Evolutionary conservation across 2,888 invertebrate genomes (phyloP), one percentile per base, ranked within the genome.

Genomic region (Ametastegia equiseti): DNA sequence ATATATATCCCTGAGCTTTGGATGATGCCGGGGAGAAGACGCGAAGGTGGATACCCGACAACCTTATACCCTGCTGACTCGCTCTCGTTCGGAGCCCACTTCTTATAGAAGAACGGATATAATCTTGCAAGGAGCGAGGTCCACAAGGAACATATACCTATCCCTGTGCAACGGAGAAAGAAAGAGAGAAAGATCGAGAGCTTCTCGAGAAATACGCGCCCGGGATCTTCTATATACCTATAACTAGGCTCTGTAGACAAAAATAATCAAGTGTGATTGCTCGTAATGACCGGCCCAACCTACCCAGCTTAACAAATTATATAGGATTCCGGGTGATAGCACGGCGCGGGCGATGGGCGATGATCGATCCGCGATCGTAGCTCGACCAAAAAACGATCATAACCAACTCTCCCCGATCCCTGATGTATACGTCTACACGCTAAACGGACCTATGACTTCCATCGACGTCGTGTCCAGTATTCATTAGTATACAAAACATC

Each of bases 211-310:
- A 54, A n/a, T 7, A 63, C 30, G 15, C 36, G 42, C 33, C 39
- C 63, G 63, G 54, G 15, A 63, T n/a, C n/a, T 23, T 63, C 27
- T 50, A 75, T 50, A 73, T 19, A 54, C 54, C 50, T 57, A 78
- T 78, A 78, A 78, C 78, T 75, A 75, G 83, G 83, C 81, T 85
- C 85, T 90, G 90, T 91, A 91, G 90, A 91, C 90, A 90, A 91
- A 90, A 91, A 91, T 91, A 91, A 91, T 91, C 91, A 91, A 91
- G 87, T 90, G 90, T 90, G 90, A 90, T 90, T 90, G 90, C 90
- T 90, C 89, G 90, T 91, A 91, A 91, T 91, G 90, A 91, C 87
- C 89, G 91, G 89, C 87, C 90, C 88, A 89, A 90, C 90, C 89
- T 91, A 90, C 90, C 90, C 90, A 91, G 88, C 90, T 91, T 91